Percentiles rank a stretch among this genome's conserved stretches.
phyloP scores from a whole-genome alignment of 1,140 invertebrate species.

The Rhynchophorus ferrugineus region DNA sequence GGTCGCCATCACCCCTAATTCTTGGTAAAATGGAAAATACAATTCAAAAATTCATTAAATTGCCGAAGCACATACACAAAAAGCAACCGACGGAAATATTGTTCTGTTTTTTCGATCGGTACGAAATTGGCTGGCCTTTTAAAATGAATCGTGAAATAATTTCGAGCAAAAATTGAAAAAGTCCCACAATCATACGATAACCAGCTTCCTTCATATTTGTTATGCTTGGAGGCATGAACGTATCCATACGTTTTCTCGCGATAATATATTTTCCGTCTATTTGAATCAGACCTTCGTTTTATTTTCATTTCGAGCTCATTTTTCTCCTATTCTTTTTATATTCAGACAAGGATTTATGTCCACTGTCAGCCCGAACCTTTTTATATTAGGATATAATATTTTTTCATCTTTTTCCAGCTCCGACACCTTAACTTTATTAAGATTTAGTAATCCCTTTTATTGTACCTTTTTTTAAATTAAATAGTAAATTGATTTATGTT shows the following conservation, averaged over 20 bases:
- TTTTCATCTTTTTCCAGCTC: constrained; percentile 30
- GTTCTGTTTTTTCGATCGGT: too few species aligned
- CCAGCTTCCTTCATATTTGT: constrained; percentile 23
- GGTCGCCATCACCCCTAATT: too few species aligned
- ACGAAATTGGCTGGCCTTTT: too few species aligned
- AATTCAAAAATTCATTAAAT: too few species aligned
- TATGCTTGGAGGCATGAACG: constrained; percentile 22
- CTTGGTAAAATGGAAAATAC: too few species aligned
- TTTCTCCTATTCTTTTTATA: constrained; percentile 40
- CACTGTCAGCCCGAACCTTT: constrained; percentile 36
- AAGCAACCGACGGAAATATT: too few species aligned
- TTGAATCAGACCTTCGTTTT: constrained; percentile 38
- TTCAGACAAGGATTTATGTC: constrained; percentile 39
- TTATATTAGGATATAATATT: constrained; percentile 41
- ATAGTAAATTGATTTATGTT: constrained; percentile 29
- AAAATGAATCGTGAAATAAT: too few species aligned
- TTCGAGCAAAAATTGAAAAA: not conserved
- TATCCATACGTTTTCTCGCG: constrained; percentile 29
- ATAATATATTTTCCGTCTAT: constrained; percentile 39
- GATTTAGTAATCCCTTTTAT: constrained; percentile 34
- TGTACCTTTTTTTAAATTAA: constrained; percentile 25
- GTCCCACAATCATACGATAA: not conserved
- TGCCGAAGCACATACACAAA: too few species aligned
- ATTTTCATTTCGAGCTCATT: constrained; percentile 40
- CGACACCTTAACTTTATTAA: constrained; percentile 33